phyloP scores from a whole-genome alignment of 1,140 invertebrate species.

The Drosophila ercepeae region DNA sequence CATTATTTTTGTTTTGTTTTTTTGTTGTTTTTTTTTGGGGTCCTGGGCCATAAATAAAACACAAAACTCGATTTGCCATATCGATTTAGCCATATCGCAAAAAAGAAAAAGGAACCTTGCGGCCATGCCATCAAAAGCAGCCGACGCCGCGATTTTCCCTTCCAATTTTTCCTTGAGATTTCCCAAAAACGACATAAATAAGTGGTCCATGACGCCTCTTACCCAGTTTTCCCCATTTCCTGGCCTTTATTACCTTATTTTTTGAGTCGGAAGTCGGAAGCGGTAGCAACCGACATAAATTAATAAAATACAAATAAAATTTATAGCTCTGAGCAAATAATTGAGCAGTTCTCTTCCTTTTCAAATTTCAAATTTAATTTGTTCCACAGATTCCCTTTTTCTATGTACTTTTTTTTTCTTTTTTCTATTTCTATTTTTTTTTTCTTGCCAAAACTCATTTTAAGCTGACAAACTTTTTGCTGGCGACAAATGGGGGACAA shows the following conservation, averaged over 20 bases:
- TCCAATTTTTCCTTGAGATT: conserved; percentile 19
- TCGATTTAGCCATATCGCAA: conserved; percentile 35
- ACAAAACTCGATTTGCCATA: conserved; percentile 64
- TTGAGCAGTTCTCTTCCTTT: conserved; percentile 39
- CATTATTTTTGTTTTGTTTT: conserved; percentile 46
- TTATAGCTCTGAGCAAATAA: conserved; percentile 62
- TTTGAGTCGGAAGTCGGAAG: conserved; percentile 9
- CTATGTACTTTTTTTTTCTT: not conserved
- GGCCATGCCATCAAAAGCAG: conserved; percentile 57
- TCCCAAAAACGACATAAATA: conserved; percentile 52
- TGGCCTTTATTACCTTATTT: conserved; percentile 67
- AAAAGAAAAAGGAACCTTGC: not conserved
- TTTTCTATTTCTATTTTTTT: too few relatives aligned
- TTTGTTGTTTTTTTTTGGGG: not conserved
- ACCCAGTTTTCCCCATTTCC: conserved; percentile 1
- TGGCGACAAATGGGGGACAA: conserved; percentile 17
- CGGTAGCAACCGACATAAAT: conserved; percentile 19
- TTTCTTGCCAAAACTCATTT: conserved; percentile 58
- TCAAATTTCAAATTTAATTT: conserved; percentile 15
- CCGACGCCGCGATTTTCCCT: conserved; percentile 29
- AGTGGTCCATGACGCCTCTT: conserved; percentile 25
- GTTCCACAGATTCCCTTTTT: not conserved
- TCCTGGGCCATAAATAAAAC: conserved; percentile 60
- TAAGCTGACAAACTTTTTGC: conserved; percentile 38
- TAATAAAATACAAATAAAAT: conserved; percentile 70